A percentile compares a stretch with the other conserved stretches of the same genome.
phyloP scores from a whole-genome alignment of 2,888 invertebrate species.

The Heliconius cydno region DNA sequence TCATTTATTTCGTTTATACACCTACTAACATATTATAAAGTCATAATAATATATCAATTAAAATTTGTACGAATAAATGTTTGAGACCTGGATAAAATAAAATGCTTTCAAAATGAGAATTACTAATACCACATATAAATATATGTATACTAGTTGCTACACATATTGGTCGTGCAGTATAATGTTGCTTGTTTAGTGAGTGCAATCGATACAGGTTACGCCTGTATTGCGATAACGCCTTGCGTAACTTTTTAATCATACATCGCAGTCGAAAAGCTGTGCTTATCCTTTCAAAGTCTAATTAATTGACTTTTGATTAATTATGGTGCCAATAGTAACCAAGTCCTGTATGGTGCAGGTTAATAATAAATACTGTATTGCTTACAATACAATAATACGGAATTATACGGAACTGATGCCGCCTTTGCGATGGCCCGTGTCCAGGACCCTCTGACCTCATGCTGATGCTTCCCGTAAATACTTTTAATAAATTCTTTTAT shows the following conservation, averaged over 20 bases:
- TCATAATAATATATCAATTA: background rate
- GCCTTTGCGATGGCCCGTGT: too few species aligned
- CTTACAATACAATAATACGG: too few species aligned
- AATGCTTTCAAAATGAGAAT: background rate
- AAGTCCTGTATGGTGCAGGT: background rate
- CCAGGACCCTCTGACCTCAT: too few species aligned
- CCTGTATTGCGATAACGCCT: conserved; percentile 21
- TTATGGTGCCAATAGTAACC: background rate
- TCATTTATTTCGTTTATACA: too few species aligned
- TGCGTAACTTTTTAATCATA: conserved; percentile 20
- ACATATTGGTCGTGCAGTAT: conserved; percentile 16
- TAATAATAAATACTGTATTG: background rate
- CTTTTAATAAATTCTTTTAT: background rate
- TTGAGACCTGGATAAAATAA: background rate
- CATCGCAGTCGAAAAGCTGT: conserved; percentile 19
- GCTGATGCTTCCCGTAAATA: too few species aligned
- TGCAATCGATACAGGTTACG: conserved; percentile 28
- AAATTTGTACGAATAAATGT: too few species aligned
- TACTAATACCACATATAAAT: background rate
- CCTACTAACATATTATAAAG: too few species aligned
- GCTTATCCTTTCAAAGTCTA: conserved; percentile 12
- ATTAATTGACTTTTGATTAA: background rate
- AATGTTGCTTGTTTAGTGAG: conserved; percentile 20
- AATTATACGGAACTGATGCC: too few species aligned
- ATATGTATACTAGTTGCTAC: conserved; percentile 5